phyloP scores from a whole-genome alignment of 2,797 vertebrate species.

The Chaetodon trifasciatus region DNA sequence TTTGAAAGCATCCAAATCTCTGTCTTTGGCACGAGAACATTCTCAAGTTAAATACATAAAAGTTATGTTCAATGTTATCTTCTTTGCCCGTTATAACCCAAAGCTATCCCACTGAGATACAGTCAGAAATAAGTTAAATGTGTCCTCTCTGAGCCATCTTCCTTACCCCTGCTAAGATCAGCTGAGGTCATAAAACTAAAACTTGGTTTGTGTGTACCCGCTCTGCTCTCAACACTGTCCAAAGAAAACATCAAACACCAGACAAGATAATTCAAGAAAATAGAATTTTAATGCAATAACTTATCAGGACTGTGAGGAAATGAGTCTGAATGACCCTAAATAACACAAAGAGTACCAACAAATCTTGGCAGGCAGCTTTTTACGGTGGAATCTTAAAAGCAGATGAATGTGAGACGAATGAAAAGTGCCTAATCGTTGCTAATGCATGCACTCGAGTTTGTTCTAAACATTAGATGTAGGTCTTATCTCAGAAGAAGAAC shows the following conservation, averaged over 20 bases:
- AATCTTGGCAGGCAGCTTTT: constrained; percentile 21
- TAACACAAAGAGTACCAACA: constrained; percentile 6
- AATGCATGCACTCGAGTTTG: constrained; percentile 28
- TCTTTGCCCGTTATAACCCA: background rate
- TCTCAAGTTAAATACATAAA: background rate
- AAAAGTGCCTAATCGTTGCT: constrained; percentile 24
- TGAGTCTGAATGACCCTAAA: constrained; percentile 21
- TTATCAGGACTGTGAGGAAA: constrained; percentile 24
- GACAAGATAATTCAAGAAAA: constrained; percentile 37
- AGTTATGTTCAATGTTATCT: constrained; percentile 3
- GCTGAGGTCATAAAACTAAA: constrained; percentile 19
- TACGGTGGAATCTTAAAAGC: constrained; percentile 14
- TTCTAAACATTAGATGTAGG: constrained; percentile 42
- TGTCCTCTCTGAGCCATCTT: constrained; percentile 8
- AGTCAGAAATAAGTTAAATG: constrained; percentile 15
- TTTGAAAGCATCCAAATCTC: constrained; percentile 18
- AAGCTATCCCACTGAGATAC: constrained; percentile 18
- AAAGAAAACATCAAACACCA: constrained; percentile 42
- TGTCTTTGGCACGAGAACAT: background rate
- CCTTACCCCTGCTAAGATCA: background rate
- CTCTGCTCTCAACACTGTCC: constrained; percentile 37
- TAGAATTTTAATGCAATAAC: constrained; percentile 16
- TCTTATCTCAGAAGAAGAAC: constrained; percentile 48
- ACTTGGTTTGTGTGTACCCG: background rate
- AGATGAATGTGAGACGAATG: constrained; percentile 26